Evolutionary conservation across 2,113 vertebrate species (phyloP).

Genomic region (Nesoenas mayeri): DNA sequence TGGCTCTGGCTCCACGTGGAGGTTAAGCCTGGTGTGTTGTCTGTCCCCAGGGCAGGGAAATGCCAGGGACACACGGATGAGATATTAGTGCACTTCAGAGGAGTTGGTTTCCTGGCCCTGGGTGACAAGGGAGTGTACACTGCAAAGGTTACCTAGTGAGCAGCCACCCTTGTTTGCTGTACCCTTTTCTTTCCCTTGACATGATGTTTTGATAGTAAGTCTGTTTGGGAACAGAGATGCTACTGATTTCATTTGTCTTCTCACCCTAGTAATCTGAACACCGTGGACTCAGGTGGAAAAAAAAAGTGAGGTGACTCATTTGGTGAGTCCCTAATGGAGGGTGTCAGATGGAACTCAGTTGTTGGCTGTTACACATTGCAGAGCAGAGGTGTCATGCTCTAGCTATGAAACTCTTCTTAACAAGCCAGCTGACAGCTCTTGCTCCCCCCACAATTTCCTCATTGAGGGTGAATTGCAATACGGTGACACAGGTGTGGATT

Average conservation of each 20-base stretch:
- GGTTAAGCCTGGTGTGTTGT: background rate
- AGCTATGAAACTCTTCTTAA: background rate
- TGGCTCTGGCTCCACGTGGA: background rate
- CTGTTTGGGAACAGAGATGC: background rate
- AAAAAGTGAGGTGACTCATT: constrained; percentile 20
- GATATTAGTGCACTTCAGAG: background rate
- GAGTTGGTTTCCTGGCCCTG: background rate
- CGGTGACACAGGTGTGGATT: constrained; percentile 55
- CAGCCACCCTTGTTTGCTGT: background rate
- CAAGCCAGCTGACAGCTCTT: constrained; percentile 19
- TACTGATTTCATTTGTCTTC: constrained; percentile 17
- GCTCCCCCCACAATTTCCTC: background rate
- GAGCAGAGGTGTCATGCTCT: background rate
- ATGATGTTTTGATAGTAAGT: background rate
- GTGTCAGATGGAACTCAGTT: background rate
- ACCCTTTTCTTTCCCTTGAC: background rate
- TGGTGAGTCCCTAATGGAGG: background rate
- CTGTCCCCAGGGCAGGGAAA: background rate
- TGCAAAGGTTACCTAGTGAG: background rate
- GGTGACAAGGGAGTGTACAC: background rate
- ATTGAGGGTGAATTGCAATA: background rate
- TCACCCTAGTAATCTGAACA: background rate
- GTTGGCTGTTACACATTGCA: background rate
- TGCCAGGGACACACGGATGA: background rate
- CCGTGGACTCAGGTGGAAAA: background rate